phyloP scores from a whole-genome alignment of 2,888 invertebrate species.

The Himalopsyche tibetana region DNA sequence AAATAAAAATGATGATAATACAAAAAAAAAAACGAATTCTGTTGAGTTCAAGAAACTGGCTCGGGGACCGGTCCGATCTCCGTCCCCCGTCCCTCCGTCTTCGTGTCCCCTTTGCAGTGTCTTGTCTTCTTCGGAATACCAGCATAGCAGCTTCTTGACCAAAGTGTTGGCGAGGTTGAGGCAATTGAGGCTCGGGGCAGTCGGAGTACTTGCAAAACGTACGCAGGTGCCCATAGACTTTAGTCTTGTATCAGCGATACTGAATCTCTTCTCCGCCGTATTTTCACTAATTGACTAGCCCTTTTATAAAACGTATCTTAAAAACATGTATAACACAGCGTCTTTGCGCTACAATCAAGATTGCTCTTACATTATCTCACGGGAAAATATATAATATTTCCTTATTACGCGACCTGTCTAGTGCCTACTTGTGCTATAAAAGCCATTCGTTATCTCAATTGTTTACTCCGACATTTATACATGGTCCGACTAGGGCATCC shows the following conservation, averaged over 20 bases:
- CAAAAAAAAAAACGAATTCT: constrained; percentile 37
- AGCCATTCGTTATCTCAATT: too few species aligned
- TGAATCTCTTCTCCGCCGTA: background rate
- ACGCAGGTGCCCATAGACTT: constrained; percentile 16
- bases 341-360: too few species aligned
- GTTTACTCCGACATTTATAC: too few species aligned
- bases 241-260: constrained; percentile 1
- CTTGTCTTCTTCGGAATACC: constrained; percentile 40
- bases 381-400: too few species aligned
- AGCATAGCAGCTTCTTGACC: constrained; percentile 17
- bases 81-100: background rate
- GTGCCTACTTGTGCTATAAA: too few species aligned
- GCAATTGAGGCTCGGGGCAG: constrained; percentile 1
- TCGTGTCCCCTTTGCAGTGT: background rate
- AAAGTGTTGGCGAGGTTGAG: background rate
- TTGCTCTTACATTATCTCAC: too few species aligned
- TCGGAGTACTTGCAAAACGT: background rate
- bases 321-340: too few species aligned
- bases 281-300: background rate
- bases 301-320: too few species aligned
- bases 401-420: too few species aligned
- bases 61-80: constrained; percentile 36
- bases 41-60: constrained; percentile 41
- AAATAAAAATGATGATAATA: constrained; percentile 17
- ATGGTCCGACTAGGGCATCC: too few species aligned